Evolutionary conservation across 2,888 invertebrate genomes (phyloP), one percentile per base, ranked within the genome.

Genomic region (Drosophila affinis): DNA sequence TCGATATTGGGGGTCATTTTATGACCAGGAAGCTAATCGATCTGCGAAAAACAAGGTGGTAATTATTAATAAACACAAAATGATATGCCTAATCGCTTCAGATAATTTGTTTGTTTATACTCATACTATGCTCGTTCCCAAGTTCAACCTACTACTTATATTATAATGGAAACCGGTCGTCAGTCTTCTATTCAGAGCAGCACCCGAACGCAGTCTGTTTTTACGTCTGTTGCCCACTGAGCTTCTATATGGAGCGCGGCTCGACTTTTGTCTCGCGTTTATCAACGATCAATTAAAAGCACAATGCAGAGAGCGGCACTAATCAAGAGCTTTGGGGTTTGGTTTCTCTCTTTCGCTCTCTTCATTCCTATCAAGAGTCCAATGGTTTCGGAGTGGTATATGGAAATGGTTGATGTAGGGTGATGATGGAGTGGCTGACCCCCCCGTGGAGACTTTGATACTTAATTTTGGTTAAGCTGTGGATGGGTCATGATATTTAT

Each of bases 1-100:
- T 73, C 52, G 17, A 44, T 24, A 44, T 80, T 82, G 32, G 86
- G 86, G 21, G 80, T 27, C 86, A 86, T 86, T 59, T 54, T 71
- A 29, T 49, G 17, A 7, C 4, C n/a, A 12, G n/a, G 1, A 44
- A 4, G 45, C 7, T 32, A 47, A 27, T n/a, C 14, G 45, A 59
- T 27, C 17, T 51, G 10, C n/a, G 3, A 18, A n/a, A 47, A 14
- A 49, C 21, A 14, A 21, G 12, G 1, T n/a, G 55, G 39, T 48
- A 39, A 14, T 14, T 39, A 39, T 39, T n/a, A 39, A 68, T 17
- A n/a, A 54, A 56, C 58, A 63, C 34, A 34, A 34, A 58, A 29
- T 57, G 51, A 24, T 17, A 52, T 46, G 48, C 17, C 52, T 59
- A 17, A 45, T 52, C 14, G 56, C 9, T 52, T 21, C 24, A 27